These are phyloP conservation scores for Augochlorella aurata DNA, from an alignment of 2,888 invertebrate species.

Conservation along the genomic window DNA sequence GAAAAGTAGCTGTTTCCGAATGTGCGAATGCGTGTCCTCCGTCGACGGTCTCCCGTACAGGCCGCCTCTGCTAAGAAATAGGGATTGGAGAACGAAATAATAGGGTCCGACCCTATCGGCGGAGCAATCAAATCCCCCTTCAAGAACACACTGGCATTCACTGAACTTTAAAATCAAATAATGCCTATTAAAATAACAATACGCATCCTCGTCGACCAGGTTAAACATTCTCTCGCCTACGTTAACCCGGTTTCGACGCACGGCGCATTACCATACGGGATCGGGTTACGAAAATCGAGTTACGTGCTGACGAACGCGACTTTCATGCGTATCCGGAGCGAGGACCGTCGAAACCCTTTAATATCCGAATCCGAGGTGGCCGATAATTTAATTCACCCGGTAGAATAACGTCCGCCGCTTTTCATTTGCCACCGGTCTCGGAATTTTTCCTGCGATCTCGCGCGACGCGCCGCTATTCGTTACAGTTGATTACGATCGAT, in stretches of 20 bases:
- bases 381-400: conserved; percentile 58
- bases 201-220: conserved; percentile 75
- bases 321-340: conserved; percentile 44
- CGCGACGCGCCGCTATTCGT: neutral
- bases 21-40: conserved; percentile 50
- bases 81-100: conserved; percentile 76
- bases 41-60: conserved; percentile 9
- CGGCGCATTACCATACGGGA: conserved; percentile 80
- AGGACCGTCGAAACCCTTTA: conserved; percentile 55
- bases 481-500: neutral
- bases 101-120: conserved; percentile 79
- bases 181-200: conserved; percentile 82
- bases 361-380: conserved; percentile 62
- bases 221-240: conserved; percentile 80
- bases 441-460: neutral
- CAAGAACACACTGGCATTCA: conserved; percentile 79
- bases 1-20: conserved; percentile 64
- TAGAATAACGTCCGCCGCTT: conserved; percentile 28
- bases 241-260: conserved; percentile 66
- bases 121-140: conserved; percentile 80
- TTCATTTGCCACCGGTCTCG: neutral
- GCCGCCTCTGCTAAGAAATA: conserved; percentile 51
- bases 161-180: conserved; percentile 82
- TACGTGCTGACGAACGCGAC: conserved; percentile 60
- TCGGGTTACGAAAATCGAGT: conserved; percentile 81